Base-by-base conservation (phyloP, 2,888 invertebrate genomes). In the Netelia virgata region DNA sequence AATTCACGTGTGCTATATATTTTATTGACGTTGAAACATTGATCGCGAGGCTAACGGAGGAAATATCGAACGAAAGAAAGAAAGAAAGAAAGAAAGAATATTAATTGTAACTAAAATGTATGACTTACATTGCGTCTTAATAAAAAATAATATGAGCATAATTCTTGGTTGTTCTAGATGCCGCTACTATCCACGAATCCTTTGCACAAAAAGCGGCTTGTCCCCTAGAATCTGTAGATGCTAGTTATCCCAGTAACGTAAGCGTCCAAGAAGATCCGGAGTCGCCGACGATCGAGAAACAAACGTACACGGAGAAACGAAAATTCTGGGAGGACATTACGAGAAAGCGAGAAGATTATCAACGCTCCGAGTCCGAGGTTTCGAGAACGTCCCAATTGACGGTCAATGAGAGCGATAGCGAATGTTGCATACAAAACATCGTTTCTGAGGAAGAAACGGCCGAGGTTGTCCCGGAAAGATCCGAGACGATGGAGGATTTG, bases 81-180 rank as follows among this genome's bases (percentile, higher is more conserved):
- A 55, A 53, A 47, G 14, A 20, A 18, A 50, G 64, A 18, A 28
- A 43, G 14, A 16, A 18, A 16, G 8, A 47, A 76, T 77, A 41
- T 77, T 50, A 66, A 77, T 43, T 84, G 68, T 66, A 82, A 83
- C 16, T 66, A 69, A 74, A 76, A 83, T 82, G 77, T 82, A 83
- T 16, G 70, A 28, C 77, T 63, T 63, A 80, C 61, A 77, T 83
- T 76, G 63, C 69, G 77, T 81, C 57, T 55, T 53, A 86, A 82
- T 75, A 76, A 85, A 76, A 80, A 61, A 81, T 90, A 89, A 89
- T 85, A 86, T 86, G 86, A 88, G 83, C 81, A 88, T 88, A 83
- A 87, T 90, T 89, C 90, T 92, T 92, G 90, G 91, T 92, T 93
- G 93, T 93, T 93, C 91, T 93, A 93, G 93, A 93, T 93, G 92